A percentile compares a stretch with the other conserved stretches of the same genome.
phyloP scores from a whole-genome alignment of 2,797 vertebrate species.

The Cirrhinus molitorella region DNA sequence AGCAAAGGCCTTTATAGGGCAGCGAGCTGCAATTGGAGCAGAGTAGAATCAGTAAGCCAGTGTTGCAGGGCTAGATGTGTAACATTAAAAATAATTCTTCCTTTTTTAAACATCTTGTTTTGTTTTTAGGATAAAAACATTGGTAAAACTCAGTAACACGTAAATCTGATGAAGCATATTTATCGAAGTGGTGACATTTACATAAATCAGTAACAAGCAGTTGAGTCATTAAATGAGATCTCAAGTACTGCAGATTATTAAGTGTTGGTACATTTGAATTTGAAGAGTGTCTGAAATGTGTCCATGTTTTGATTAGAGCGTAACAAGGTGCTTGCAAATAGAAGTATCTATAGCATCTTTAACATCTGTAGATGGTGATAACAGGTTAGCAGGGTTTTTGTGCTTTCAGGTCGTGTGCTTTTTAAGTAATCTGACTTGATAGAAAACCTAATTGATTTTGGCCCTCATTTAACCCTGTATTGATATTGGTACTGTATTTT shows the following conservation, averaged over 20 bases:
- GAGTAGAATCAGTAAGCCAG: constrained; percentile 21
- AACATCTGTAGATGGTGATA: not conserved
- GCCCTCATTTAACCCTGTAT: constrained; percentile 68
- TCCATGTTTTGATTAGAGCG: not conserved
- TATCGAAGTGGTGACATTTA: not conserved
- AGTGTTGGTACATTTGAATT: constrained; percentile 3
- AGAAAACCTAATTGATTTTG: constrained; percentile 69
- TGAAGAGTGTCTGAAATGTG: not conserved
- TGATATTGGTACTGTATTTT: constrained; percentile 61
- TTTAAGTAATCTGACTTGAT: constrained; percentile 60
- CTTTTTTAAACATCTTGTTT: not conserved
- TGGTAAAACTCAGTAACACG: not conserved
- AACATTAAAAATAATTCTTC: not conserved
- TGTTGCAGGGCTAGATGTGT: not conserved
- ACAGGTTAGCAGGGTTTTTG: constrained; percentile 61
- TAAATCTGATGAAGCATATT: constrained; percentile 4
- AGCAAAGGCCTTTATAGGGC: constrained; percentile 14
- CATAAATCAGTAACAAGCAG: constrained; percentile 24
- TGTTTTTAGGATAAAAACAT: not conserved
- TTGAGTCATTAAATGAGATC: constrained; percentile 13
- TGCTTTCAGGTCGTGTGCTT: constrained; percentile 58
- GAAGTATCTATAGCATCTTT: constrained; percentile 16
- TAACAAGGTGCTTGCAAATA: not conserved
- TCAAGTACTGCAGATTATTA: constrained; percentile 2
- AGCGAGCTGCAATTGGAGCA: constrained; percentile 14